Conservation (phyloP, 1,140 invertebrate genomes). For the Philopotamus ludificatus region DNA sequence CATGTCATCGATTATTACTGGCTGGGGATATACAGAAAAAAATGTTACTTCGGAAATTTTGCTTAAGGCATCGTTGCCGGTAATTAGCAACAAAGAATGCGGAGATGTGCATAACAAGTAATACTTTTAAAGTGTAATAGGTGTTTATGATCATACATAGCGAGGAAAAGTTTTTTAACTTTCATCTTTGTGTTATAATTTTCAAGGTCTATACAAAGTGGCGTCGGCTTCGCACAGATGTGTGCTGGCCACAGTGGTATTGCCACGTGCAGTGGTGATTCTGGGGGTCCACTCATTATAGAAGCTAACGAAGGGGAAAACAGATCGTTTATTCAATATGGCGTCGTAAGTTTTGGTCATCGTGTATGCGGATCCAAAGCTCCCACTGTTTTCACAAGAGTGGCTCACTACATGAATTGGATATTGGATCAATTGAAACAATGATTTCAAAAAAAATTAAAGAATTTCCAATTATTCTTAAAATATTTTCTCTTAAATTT, state of each 20-base stretch:
- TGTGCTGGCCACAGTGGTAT: slow-evolving; percentile 55
- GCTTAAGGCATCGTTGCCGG: slow-evolving; percentile 45
- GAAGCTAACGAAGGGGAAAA: background rate
- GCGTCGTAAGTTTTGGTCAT: slow-evolving; percentile 68
- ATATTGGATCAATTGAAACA: slow-evolving; percentile 51
- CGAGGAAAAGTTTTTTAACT: too few species aligned
- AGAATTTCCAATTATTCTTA: too few species aligned
- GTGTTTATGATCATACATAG: too few species aligned
- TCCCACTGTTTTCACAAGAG: slow-evolving; percentile 64
- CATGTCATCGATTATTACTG: slow-evolving; percentile 55
- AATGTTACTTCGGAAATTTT: slow-evolving; percentile 47
- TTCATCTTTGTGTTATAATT: too few species aligned
- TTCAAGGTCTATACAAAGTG: too few species aligned
- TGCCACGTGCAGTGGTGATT: slow-evolving; percentile 61
- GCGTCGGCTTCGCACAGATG: slow-evolving; percentile 45
- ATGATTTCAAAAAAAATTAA: too few species aligned
- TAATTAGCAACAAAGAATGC: slow-evolving; percentile 32
- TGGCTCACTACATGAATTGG: slow-evolving; percentile 65
- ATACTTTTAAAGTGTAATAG: background rate
- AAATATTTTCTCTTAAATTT: too few species aligned
- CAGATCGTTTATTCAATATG: slow-evolving; percentile 57
- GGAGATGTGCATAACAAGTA: slow-evolving; percentile 29
- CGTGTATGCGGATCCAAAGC: slow-evolving; percentile 59
- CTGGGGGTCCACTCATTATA: slow-evolving; percentile 62
- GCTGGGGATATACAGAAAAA: slow-evolving; percentile 64